Conservation (phyloP, 2,113 vertebrate genomes). For the Anguilla japonica region DNA sequence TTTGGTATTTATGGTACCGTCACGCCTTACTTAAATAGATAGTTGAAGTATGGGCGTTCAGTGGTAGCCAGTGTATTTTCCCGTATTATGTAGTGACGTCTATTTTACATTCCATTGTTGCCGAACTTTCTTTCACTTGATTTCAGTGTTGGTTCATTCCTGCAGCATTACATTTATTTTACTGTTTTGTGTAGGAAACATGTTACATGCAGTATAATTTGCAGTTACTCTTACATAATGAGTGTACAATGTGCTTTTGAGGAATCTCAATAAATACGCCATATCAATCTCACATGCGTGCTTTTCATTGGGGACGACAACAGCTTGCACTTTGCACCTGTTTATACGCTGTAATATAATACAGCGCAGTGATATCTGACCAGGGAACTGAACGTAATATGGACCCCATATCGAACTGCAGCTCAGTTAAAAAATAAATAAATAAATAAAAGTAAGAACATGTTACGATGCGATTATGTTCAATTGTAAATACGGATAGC, state of each 20-base stretch:
- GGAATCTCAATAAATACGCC: neutral
- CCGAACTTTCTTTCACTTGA: neutral
- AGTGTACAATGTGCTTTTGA: neutral
- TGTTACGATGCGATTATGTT: too few relatives aligned
- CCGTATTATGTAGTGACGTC: neutral
- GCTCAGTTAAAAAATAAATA: too few relatives aligned
- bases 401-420: too few relatives aligned
- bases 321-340: too few relatives aligned
- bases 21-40: neutral
- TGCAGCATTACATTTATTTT: too few relatives aligned
- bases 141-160: neutral
- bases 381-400: too few relatives aligned
- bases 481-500: too few relatives aligned
- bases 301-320: neutral
- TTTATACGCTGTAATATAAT: too few relatives aligned
- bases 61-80: neutral
- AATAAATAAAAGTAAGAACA: too few relatives aligned
- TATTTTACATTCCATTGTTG: neutral
- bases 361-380: too few relatives aligned
- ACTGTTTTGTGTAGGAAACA: neutral
- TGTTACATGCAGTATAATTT: neutral
- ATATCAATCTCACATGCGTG: neutral
- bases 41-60: neutral
- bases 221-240: neutral
- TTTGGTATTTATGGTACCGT: neutral